These are phyloP conservation scores for Marmota monax DNA, from an alignment of 2,113 vertebrate species.

Conservation along the genomic window DNA sequence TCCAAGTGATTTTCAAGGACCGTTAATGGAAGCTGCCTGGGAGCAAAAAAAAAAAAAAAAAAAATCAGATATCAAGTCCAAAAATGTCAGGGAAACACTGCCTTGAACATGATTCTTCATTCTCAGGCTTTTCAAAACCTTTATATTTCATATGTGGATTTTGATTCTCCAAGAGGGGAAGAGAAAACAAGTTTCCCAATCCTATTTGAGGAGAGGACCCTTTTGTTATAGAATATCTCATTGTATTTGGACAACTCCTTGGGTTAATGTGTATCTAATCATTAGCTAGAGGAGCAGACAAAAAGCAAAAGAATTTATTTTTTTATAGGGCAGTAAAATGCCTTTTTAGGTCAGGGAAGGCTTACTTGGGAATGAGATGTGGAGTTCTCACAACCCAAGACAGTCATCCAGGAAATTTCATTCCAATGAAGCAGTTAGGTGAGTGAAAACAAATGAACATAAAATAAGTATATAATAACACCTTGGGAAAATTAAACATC, in stretches of 20 bases:
- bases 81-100: background rate
- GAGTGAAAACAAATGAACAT: slow-evolving; percentile 82
- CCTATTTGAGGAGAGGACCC: background rate
- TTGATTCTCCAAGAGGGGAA: background rate
- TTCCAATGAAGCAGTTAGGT: slow-evolving; percentile 74
- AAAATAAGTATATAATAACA: slow-evolving; percentile 84
- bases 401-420: slow-evolving; percentile 78
- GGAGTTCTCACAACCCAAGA: slow-evolving; percentile 74
- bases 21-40: background rate
- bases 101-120: background rate
- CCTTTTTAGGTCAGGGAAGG: slow-evolving; percentile 72
- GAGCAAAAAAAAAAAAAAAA: background rate
- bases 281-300: slow-evolving; percentile 38
- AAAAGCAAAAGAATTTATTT: slow-evolving; percentile 62
- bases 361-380: slow-evolving; percentile 72
- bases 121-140: background rate
- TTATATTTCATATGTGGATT: background rate
- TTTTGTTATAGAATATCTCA: background rate
- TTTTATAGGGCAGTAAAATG: slow-evolving; percentile 73
- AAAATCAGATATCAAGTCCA: background rate
- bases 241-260: background rate
- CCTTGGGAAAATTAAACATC: slow-evolving; percentile 81
- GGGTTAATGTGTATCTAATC: slow-evolving; percentile 13
- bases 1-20: background rate
- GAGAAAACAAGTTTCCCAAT: background rate